Conservation (phyloP, 2,113 vertebrate genomes). For the Hemiprocne comata region DNA sequence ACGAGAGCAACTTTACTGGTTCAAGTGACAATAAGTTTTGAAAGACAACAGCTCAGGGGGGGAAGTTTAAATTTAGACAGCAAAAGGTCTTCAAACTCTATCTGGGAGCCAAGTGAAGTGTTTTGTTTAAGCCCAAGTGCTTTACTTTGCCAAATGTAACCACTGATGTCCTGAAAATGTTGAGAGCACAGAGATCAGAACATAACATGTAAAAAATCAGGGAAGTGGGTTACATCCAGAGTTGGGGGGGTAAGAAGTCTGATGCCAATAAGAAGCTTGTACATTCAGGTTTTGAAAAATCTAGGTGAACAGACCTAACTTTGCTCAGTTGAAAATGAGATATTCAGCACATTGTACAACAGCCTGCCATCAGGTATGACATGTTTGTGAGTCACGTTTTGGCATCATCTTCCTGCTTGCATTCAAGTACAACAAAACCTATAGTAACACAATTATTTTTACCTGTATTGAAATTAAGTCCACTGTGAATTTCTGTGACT, state of each 20-base stretch:
- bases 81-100: not conserved
- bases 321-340: not conserved
- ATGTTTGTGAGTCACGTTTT: not conserved
- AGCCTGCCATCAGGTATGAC: not conserved
- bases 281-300: not conserved
- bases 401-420: not conserved
- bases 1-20: not conserved
- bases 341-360: rapidly evolving
- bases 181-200: not conserved
- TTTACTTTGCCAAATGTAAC: not conserved
- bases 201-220: not conserved
- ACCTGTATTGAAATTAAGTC: not conserved
- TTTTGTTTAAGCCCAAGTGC: not conserved
- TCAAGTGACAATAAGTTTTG: not conserved
- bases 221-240: not conserved
- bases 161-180: not conserved
- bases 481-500: not conserved
- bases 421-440: not conserved
- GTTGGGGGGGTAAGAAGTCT: rapidly evolving
- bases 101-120: not conserved
- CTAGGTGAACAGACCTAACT: not conserved
- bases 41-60: not conserved
- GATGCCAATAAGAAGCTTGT: not conserved
- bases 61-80: not conserved
- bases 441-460: not conserved